Base-by-base conservation (phyloP, 2,888 invertebrate species). In the Lasioglossum marginatum region DNA sequence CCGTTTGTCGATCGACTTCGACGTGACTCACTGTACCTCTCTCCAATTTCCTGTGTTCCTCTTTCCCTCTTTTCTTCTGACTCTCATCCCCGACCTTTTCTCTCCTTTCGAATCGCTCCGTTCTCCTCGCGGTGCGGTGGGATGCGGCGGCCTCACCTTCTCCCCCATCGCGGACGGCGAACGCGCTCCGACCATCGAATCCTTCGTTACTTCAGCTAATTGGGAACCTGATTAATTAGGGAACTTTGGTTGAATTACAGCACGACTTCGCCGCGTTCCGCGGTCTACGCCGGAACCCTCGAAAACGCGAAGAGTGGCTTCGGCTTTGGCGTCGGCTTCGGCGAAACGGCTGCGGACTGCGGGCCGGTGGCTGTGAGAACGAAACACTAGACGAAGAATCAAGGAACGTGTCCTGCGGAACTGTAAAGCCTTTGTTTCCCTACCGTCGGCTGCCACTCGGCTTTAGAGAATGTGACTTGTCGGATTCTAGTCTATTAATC, bases 141-240 rank as follows among this genome's bases (percentile, higher is more conserved):
- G 40, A 2, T 10, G 48, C 48, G 68, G 37, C 52, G 19, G 27
- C 78, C 68, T n/a, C n/a, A 40, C 40, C 31, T 23, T 23, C 66
- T 71, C 31, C 72, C 43, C 72, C 43, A 45, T n/a, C n/a, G 60
- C 40, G 74, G 16, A 19, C 57, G 60, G 40, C n/a, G 48, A 52
- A 81, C 70, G 73, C 82, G 73, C 82, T 85, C 73, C 84, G 88
- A 87, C 90, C 87, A 78, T 91, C 83, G 86, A 85, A 87, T 87
- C 89, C 89, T 91, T 88, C 89, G 88, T 90, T 87, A 91, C 88
- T 86, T 85, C 83, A 66, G 89, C 90, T 92, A 92, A 92, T 92
- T 92, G 89, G 85, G 82, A 83, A 85, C 76, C 89, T 92, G 90
- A 92, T 92, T 92, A 92, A 92, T 92, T 92, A 89, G 92, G 86